Conservation (phyloP, 2,888 invertebrate species). For the Erpobdella octoculata region DNA sequence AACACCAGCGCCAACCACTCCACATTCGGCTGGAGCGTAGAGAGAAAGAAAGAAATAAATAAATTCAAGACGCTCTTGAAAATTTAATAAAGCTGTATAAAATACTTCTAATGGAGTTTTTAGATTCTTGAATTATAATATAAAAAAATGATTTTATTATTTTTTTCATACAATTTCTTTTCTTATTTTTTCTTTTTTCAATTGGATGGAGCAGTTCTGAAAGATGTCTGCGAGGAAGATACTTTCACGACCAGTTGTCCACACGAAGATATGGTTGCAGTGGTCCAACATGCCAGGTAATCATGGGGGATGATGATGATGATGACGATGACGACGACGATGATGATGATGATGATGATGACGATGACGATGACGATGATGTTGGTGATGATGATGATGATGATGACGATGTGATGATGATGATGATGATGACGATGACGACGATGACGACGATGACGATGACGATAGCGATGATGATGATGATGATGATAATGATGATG, state of each 20-base stretch:
- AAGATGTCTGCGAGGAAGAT: not conserved
- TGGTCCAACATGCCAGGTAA: not conserved
- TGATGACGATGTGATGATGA: too few relatives aligned
- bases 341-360: slow-evolving; percentile 15
- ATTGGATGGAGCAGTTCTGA: not conserved
- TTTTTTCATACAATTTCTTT: not conserved
- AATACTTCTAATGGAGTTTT: not conserved
- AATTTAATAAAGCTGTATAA: not conserved
- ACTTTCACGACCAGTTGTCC: not conserved
- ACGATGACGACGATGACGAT: not conserved
- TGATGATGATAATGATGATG: not conserved
- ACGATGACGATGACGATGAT: not conserved
- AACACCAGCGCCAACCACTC: too few relatives aligned
- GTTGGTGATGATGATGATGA: too few relatives aligned
- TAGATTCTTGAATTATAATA: not conserved
- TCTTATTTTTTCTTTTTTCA: not conserved
- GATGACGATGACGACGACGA: not conserved
- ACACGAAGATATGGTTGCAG: not conserved
- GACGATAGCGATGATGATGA: slow-evolving; percentile 11
- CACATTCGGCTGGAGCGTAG: too few relatives aligned
- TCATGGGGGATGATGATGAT: not conserved
- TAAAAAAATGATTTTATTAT: not conserved
- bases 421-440: not conserved
- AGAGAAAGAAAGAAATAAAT: too few relatives aligned
- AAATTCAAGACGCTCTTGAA: too few relatives aligned